phyloP scores from a whole-genome alignment of 1,140 invertebrate genomes.

The Heliconius melpomene region DNA sequence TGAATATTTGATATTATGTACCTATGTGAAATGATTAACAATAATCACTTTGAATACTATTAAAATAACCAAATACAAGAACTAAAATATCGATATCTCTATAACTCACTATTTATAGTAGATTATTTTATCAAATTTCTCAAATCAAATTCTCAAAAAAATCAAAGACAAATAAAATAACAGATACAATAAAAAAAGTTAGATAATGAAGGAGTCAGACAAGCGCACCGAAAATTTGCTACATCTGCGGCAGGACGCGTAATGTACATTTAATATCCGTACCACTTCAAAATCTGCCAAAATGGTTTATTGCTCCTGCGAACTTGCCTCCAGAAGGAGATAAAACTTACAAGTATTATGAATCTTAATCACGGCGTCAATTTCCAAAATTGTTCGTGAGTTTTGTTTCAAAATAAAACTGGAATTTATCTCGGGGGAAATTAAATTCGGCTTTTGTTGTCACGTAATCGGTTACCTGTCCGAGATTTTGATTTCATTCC shows the following conservation, averaged over 20 bases:
- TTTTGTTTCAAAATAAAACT: conserved; percentile 72
- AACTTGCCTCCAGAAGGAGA: conserved; percentile 63
- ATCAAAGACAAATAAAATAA: conserved; percentile 19
- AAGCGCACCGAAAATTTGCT: conserved; percentile 44
- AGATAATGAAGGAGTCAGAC: conserved; percentile 40
- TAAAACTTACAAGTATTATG: conserved; percentile 77
- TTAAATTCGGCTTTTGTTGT: conserved; percentile 73
- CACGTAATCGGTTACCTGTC: conserved; percentile 66
- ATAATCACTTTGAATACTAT: too few species aligned
- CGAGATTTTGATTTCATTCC: conserved; percentile 60
- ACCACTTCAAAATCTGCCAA: conserved; percentile 75
- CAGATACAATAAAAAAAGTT: conserved; percentile 32
- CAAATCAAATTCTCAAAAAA: background rate
- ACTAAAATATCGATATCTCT: too few species aligned
- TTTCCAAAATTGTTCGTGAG: conserved; percentile 70
- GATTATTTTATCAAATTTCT: background rate
- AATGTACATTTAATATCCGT: conserved; percentile 75
- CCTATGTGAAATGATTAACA: too few species aligned
- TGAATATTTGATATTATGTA: too few species aligned
- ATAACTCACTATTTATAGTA: too few species aligned
- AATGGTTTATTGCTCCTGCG: conserved; percentile 73
- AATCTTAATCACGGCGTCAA: conserved; percentile 73
- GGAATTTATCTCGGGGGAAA: conserved; percentile 65
- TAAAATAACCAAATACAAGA: too few species aligned
- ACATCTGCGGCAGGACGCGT: conserved; percentile 68